A percentile compares a stretch with the other conserved stretches of the same genome.
Conservation (phyloP, 2,797 vertebrate genomes). For the Coregonus suidteri region DNA sequence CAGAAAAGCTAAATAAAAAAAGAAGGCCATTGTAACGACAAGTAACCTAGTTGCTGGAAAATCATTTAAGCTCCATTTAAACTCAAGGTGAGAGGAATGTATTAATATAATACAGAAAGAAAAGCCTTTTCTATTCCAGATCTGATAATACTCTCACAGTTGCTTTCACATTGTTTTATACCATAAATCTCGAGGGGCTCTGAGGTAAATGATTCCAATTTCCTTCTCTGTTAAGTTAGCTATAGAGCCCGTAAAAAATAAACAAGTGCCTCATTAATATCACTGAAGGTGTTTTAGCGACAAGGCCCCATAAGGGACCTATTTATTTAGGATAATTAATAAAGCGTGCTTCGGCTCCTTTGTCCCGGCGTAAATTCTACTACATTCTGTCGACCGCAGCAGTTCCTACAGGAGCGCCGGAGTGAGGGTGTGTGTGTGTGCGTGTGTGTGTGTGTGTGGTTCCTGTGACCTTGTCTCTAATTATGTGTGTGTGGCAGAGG, state of each 20-base stretch:
- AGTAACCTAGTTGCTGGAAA: neutral
- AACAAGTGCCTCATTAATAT: constrained; percentile 2
- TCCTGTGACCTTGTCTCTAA: constrained; percentile 8
- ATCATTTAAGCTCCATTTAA: constrained; percentile 1
- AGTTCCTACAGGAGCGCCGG: neutral
- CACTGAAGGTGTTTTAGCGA: constrained; percentile 1
- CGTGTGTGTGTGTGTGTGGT: constrained; percentile 33
- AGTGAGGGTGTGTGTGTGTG: constrained; percentile 15
- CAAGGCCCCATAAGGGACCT: neutral
- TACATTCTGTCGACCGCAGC: neutral
- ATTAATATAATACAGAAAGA: neutral
- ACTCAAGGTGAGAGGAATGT: neutral
- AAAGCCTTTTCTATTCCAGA: neutral
- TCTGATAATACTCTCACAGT: neutral
- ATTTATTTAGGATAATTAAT: neutral
- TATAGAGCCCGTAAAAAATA: neutral
- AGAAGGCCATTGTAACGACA: neutral
- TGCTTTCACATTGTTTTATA: neutral
- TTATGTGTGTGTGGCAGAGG: constrained; percentile 36
- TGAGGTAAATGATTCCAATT: constrained; percentile 5
- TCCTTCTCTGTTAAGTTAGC: neutral
- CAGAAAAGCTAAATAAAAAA: neutral
- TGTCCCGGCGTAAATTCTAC: neutral
- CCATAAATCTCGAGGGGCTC: neutral
- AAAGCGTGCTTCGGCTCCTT: neutral